Conservation (phyloP, 2,113 vertebrate genomes). For the Asarcornis scutulata region DNA sequence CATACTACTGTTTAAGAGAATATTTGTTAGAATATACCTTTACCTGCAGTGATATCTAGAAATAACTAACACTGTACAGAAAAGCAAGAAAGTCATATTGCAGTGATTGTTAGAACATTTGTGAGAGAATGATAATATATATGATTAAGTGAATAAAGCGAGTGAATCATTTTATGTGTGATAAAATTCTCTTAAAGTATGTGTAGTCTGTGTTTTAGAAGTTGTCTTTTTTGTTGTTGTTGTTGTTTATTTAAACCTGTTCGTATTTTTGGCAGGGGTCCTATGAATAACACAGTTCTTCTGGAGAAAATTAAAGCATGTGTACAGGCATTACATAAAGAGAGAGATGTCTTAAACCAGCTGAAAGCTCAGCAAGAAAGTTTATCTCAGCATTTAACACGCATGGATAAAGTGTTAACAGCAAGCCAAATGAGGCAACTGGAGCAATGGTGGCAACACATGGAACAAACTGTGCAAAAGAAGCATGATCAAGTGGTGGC, state of each 20-base stretch:
- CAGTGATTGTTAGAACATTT: not conserved
- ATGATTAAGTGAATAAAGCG: not conserved
- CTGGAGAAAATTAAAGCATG: slow-evolving; percentile 77
- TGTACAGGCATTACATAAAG: slow-evolving; percentile 77
- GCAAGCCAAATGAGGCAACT: slow-evolving; percentile 77
- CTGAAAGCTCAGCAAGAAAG: slow-evolving; percentile 73
- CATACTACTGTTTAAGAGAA: not conserved
- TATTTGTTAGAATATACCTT: not conserved
- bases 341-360: slow-evolving; percentile 75
- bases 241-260: not conserved
- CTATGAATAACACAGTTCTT: slow-evolving; percentile 77
- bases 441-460: slow-evolving; percentile 78
- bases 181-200: not conserved
- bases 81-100: not conserved
- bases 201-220: not conserved
- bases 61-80: not conserved
- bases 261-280: slow-evolving; percentile 71
- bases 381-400: slow-evolving; percentile 74
- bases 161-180: not conserved
- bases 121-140: not conserved
- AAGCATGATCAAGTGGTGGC: slow-evolving; percentile 69
- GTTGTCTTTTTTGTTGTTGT: too few species aligned
- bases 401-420: slow-evolving; percentile 75
- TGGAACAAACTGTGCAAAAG: slow-evolving; percentile 78
- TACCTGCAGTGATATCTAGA: not conserved